A percentile compares a stretch with the other conserved stretches of the same genome.
Evolutionary conservation across 2,797 vertebrate genomes (phyloP).

Genomic region (Erpetoichthys calabaricus): DNA sequence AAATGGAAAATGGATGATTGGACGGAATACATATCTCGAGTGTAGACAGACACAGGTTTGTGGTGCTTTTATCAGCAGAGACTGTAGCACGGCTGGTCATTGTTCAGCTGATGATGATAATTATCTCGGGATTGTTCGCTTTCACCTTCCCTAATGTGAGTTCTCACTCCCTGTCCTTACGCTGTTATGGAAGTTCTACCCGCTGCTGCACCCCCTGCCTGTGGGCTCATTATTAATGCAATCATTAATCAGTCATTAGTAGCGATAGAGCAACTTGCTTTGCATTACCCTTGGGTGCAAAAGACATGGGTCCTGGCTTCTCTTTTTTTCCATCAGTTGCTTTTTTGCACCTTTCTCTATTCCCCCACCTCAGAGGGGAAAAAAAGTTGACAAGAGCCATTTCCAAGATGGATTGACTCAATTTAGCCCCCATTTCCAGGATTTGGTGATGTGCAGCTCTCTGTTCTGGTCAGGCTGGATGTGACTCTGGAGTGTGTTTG

Average conservation of each 20-base stretch:
- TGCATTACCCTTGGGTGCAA: slow-evolving; percentile 11
- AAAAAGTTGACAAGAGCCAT: slow-evolving; percentile 65
- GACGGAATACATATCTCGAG: no score
- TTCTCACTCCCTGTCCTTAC: background rate
- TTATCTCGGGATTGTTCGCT: background rate
- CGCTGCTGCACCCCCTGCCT: slow-evolving; percentile 2
- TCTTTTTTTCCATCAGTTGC: slow-evolving; percentile 16
- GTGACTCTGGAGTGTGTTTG: slow-evolving; percentile 32
- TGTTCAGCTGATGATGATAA: slow-evolving; percentile 3
- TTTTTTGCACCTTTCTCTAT: slow-evolving; percentile 21
- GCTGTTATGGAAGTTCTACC: slow-evolving; percentile 2
- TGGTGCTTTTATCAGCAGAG: background rate
- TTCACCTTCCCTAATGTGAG: background rate
- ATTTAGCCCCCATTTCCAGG: slow-evolving; percentile 62
- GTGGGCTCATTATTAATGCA: slow-evolving; percentile 16
- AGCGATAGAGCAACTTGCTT: slow-evolving; percentile 17
- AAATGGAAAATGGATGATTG: no score
- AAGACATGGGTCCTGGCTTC: slow-evolving; percentile 6
- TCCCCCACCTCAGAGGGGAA: slow-evolving; percentile 36
- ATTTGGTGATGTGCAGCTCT: slow-evolving; percentile 51
- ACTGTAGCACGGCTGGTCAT: background rate
- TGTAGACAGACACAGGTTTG: background rate
- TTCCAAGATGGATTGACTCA: slow-evolving; percentile 76
- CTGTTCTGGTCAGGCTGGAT: slow-evolving; percentile 21
- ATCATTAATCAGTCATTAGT: slow-evolving; percentile 17